A percentile compares a stretch with the other conserved stretches of the same genome.
Conservation (phyloP, 2,888 invertebrate species). For the Mayetiola destructor region DNA sequence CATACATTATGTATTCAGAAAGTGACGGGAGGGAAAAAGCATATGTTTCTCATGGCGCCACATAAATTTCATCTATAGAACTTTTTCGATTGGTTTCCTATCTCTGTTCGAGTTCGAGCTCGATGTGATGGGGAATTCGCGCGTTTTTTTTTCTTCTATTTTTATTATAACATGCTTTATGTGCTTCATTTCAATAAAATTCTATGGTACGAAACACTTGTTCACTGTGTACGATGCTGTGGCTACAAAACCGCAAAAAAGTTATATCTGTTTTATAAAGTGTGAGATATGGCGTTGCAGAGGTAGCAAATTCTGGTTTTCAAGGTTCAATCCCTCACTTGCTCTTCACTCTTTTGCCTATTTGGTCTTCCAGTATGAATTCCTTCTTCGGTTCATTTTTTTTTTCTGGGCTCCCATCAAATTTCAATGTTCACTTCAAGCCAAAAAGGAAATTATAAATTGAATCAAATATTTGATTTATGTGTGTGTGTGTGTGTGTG, state of each 20-base stretch:
- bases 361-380: no score
- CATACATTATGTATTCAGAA: background rate
- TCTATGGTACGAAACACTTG: background rate
- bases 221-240: background rate
- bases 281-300: no score
- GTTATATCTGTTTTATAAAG: background rate
- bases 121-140: no score
- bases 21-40: conserved; percentile 6
- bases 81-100: conserved; percentile 12
- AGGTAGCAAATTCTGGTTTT: no score
- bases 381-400: no score
- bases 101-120: no score
- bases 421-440: no score
- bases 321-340: no score
- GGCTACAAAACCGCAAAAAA: background rate
- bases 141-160: background rate
- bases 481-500: no score
- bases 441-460: conserved; percentile 6
- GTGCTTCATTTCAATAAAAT: background rate
- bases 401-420: no score
- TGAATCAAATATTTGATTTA: conserved; percentile 13
- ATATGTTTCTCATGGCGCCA: conserved; percentile 11
- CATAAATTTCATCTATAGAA: conserved; percentile 10
- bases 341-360: no score
- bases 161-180: conserved; percentile 2